These are phyloP conservation scores for Solen grandis DNA, from an alignment of 1,140 invertebrate species.

Conservation along the genomic window DNA sequence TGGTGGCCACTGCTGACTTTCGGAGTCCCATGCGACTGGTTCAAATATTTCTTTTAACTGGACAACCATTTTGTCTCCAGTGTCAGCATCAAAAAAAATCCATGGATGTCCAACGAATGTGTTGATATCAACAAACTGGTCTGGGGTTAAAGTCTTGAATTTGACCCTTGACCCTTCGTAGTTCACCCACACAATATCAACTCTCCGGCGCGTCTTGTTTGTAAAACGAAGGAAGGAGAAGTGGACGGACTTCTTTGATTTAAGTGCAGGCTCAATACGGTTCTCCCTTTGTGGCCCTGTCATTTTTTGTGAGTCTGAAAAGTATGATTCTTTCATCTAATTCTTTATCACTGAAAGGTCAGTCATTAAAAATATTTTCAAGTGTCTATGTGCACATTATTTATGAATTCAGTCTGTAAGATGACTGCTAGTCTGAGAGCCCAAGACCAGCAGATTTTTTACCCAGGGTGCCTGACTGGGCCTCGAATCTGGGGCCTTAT, in stretches of 20 bases:
- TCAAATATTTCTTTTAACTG: constrained; percentile 62
- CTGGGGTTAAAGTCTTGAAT: constrained; percentile 83
- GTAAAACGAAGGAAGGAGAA: constrained; percentile 85
- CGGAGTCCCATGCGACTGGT: constrained; percentile 56
- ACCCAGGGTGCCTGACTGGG: too few species aligned
- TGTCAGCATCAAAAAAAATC: constrained; percentile 86
- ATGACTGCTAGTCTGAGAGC: too few species aligned
- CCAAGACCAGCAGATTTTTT: too few species aligned
- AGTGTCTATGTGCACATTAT: too few species aligned
- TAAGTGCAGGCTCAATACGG: constrained; percentile 1
- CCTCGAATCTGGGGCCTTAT: too few species aligned
- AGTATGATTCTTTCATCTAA: too few species aligned
- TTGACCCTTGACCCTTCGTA: constrained; percentile 82
- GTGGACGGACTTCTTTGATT: constrained; percentile 51
- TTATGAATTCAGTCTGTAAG: too few species aligned
- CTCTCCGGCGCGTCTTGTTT: constrained; percentile 84
- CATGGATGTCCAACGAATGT: constrained; percentile 88
- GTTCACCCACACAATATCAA: constrained; percentile 89
- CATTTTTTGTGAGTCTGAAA: too few species aligned
- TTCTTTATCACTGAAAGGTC: too few species aligned
- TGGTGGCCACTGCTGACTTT: constrained; percentile 54
- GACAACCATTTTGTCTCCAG: constrained; percentile 83
- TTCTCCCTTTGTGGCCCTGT: too few species aligned
- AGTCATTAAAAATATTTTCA: too few species aligned
- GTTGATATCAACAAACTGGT: constrained; percentile 84